phyloP scores from a whole-genome alignment of 2,888 invertebrate genomes.

The Lepidocyrtinus sp. region DNA sequence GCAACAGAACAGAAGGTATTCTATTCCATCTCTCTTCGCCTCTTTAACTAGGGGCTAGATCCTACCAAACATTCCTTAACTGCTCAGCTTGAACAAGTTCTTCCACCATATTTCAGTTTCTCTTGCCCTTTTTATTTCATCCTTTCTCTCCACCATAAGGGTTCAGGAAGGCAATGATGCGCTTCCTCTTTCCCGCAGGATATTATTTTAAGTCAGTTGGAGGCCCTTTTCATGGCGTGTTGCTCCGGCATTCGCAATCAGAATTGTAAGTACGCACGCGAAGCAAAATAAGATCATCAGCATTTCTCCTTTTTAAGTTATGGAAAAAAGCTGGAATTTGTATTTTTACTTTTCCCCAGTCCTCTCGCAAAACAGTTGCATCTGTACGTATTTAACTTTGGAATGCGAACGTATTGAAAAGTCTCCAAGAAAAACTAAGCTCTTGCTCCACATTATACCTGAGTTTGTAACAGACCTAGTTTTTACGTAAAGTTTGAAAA shows the following conservation, averaged over 20 bases:
- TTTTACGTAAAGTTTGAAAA: conserved; percentile 52
- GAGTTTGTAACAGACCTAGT: conserved; percentile 35
- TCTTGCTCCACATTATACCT: not conserved
- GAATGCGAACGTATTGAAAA: not conserved
- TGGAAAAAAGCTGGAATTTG: not conserved
- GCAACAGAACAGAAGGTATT: too few relatives aligned
- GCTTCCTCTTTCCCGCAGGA: conserved; percentile 42
- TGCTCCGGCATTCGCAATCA: conserved; percentile 1
- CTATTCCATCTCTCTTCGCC: too few relatives aligned
- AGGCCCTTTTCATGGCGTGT: not conserved
- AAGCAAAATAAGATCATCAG: conserved; percentile 8
- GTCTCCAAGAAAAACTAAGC: not conserved
- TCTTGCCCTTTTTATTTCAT: too few relatives aligned
- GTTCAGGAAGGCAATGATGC: conserved; percentile 33
- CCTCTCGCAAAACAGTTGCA: not conserved
- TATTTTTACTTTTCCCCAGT: not conserved
- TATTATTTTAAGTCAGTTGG: conserved; percentile 19
- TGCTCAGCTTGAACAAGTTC: not conserved
- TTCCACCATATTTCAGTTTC: not conserved
- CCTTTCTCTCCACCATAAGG: too few relatives aligned
- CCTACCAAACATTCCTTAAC: too few relatives aligned
- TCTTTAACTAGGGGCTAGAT: too few relatives aligned
- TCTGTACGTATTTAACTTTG: not conserved
- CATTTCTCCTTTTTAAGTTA: not conserved
- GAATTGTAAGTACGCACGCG: conserved; percentile 34